Base-by-base conservation (phyloP, 2,888 invertebrate species). In the Thecophora atra region DNA sequence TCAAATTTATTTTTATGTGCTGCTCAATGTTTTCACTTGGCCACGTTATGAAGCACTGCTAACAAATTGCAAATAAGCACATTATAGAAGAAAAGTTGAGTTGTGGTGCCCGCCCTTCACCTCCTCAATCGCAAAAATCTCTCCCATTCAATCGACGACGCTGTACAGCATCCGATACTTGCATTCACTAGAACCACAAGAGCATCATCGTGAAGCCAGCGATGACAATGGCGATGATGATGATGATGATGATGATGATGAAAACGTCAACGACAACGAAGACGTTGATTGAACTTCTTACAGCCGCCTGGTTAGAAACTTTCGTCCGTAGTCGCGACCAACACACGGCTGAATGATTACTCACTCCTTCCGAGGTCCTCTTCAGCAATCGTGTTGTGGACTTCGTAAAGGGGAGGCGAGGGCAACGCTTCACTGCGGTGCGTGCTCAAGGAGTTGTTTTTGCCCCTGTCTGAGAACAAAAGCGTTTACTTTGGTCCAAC, bases 381-480 rank as follows among this genome's bases (percentile, higher is more conserved):
- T 24, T 54, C 21, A 54, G 24, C 54, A 54, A 24, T 17, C 26
- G 26, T 11, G 26, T 13, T 15, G 21, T 26, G 11, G 28, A 26
- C 21, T 15, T 21, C 17, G 19, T 63, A 5, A 42, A 42, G 63
- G 19, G 37, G 42, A 37, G 42, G 15, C 37, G 19, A 37, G 17
- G 15, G 42, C 44, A 21, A 51, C 60, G 60, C 66, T 62, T 60
- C 72, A 58, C 66, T 24, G 58, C 70, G 56, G 71, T 71, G 74
- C 73, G 76, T 74, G 76, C 74, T 76, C 74, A 74, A 76, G 76
- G 73, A 76, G 71, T 67, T 47, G 63, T 72, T 76, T 73, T 26
- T 13, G 26, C 37, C 56, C 51, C 15, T 47, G 30, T n/a, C 70
- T 52, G 52, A 28, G 70, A 51, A 62, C 70, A 70, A 69, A 69